Base-by-base conservation (phyloP, 2,797 vertebrate genomes). In the Micromesistius poutassou region DNA sequence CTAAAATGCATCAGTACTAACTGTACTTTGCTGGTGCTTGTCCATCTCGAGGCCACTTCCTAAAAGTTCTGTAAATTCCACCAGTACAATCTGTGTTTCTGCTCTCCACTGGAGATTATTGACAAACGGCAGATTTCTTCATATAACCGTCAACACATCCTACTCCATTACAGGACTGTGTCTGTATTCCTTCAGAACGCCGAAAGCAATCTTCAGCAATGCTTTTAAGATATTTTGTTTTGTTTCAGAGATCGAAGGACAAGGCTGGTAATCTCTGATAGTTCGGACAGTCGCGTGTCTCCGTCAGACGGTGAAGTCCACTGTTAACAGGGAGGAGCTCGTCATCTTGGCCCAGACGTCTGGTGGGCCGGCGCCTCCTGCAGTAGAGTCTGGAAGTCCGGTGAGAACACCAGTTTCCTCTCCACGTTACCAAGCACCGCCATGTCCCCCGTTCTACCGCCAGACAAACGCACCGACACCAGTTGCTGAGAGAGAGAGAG, bases 321-420 rank as follows among this genome's bases (percentile, higher is more conserved):
- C 9, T 16, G 2, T 33, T 36, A 19, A 28, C 12, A 30, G 14
- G 9, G 25, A 19, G 14, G 25, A 30, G 12, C 40, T 74, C 30
- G 19, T 19, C 0, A 73, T 78, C 83, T 81, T 30, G 74, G 78
- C 30, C 35, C 76, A 66, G 80, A 72, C 10, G 81, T 76, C 75
- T 82, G 81, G 76, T 80, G 73, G 0, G 87, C 1, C 62, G 79
- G 36, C 19, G 89, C 78, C 72, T 90, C 89, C 73, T 85, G 85
- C 46, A 94, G 88, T 50, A 95, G 90, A 36, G 89, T 85, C 85
- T 93, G 86, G 76, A 95, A 94, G 84, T 94, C 90, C 0, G 94
- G 94, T 75, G 94, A 94, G 70, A 94, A 87, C 31, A 95, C 94
- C 77, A 95, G 87, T 80, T 95, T 95, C 89, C 94, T 93, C 62